Percentiles rank a stretch among this genome's conserved stretches.
Evolutionary conservation across 1,140 invertebrate species (phyloP).

Genomic region (Lepidotrigona ventralis): DNA sequence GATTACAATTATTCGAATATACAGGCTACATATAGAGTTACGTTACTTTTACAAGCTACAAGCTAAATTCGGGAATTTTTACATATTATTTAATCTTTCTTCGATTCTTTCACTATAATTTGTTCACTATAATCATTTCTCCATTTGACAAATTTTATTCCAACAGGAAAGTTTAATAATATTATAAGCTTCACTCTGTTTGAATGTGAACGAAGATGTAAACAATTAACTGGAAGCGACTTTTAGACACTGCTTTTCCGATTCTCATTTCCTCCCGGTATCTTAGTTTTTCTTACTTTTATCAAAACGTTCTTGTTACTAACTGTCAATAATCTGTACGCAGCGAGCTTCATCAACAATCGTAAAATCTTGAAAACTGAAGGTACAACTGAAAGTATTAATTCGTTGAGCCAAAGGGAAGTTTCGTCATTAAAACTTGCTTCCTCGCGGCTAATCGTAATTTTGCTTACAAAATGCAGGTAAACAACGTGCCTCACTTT

Average conservation of each 20-base stretch:
- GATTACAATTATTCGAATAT: too few species aligned
- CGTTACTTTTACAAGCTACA: too few species aligned
- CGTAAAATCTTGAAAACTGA: not conserved
- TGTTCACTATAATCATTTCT: too few species aligned
- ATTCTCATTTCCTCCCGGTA: not conserved
- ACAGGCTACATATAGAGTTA: too few species aligned
- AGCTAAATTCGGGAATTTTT: too few species aligned
- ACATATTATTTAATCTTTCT: too few species aligned
- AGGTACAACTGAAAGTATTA: constrained; percentile 37
- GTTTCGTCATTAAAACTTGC: constrained; percentile 48
- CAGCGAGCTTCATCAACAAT: not conserved
- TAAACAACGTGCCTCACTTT: not conserved
- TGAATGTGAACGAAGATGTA: not conserved
- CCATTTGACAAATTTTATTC: too few species aligned
- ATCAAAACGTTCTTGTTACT: not conserved
- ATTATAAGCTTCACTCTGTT: not conserved
- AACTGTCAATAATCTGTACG: constrained; percentile 7
- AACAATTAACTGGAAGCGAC: not conserved
- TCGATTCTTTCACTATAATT: too few species aligned
- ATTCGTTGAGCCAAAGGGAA: constrained; percentile 15
- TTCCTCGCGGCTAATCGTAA: constrained; percentile 31
- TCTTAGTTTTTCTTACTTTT: not conserved
- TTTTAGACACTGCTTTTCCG: not conserved
- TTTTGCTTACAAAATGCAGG: constrained; percentile 17
- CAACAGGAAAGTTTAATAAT: too few species aligned